Percentiles rank a stretch among this genome's conserved stretches.
These are phyloP conservation scores for Grus americana DNA, from an alignment of 2,113 vertebrate genomes.

Conservation along the genomic window DNA sequence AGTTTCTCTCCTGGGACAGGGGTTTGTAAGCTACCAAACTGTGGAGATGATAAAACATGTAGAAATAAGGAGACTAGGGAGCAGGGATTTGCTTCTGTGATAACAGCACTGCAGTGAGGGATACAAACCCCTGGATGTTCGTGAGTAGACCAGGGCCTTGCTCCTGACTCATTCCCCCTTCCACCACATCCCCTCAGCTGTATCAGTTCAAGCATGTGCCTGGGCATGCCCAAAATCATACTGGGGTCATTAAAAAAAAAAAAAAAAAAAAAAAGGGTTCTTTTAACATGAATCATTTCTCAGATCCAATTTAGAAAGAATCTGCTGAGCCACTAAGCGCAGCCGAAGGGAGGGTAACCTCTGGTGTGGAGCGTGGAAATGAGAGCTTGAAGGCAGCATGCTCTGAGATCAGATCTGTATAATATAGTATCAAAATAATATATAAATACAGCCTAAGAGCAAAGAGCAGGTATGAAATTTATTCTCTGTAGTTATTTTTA, in stretches of 20 bases:
- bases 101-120: background rate
- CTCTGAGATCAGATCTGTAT: background rate
- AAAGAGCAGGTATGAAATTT: background rate
- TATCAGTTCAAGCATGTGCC: background rate
- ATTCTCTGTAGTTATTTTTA: background rate
- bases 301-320: background rate
- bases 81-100: background rate
- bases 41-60: background rate
- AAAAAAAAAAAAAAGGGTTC: background rate
- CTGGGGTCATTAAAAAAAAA: background rate
- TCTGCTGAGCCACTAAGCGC: background rate
- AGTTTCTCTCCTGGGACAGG: background rate
- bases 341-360: background rate
- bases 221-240: background rate
- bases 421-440: background rate
- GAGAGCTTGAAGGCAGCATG: background rate
- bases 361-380: conserved; percentile 8
- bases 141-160: background rate
- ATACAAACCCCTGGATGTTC: background rate
- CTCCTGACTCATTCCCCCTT: background rate
- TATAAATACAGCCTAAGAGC: conserved; percentile 2
- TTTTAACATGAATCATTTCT: background rate
- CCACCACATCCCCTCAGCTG: background rate
- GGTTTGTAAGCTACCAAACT: background rate
- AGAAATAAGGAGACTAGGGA: background rate